These are phyloP conservation scores for Tillus elongatus DNA, from an alignment of 2,888 invertebrate genomes.

Conservation along the genomic window DNA sequence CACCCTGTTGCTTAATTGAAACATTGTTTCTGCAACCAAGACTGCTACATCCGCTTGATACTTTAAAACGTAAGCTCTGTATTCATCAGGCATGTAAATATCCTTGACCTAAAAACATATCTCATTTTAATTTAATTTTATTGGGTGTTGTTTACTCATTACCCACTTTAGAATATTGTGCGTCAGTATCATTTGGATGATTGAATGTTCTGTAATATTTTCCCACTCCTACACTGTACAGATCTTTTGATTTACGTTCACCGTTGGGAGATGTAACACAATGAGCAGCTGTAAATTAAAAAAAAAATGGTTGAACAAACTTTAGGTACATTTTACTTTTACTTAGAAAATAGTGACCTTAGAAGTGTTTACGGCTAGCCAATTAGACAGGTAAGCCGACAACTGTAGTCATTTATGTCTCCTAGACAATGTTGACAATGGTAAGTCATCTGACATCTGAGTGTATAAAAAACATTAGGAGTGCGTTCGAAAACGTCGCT, in stretches of 20 bases:
- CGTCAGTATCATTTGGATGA: conserved; percentile 26
- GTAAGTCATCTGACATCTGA: no score
- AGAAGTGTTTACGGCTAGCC: no score
- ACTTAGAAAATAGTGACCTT: no score
- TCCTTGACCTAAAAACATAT: conserved; percentile 22
- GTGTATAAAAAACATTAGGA: no score
- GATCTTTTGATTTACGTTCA: conserved; percentile 9
- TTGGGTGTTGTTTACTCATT: not conserved
- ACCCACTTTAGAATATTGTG: conserved; percentile 28
- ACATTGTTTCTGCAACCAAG: conserved; percentile 27
- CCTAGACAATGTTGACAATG: no score
- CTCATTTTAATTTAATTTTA: no score
- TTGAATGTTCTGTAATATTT: conserved; percentile 31
- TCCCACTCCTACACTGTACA: conserved; percentile 29
- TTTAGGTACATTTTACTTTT: no score
- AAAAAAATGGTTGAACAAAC: not conserved
- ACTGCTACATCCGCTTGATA: conserved; percentile 35
- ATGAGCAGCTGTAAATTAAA: conserved; percentile 31
- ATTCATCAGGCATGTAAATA: conserved; percentile 22
- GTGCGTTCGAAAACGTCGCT: no score
- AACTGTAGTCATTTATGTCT: no score
- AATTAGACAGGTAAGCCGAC: no score
- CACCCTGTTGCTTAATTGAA: conserved; percentile 30
- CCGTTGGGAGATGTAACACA: conserved; percentile 27
- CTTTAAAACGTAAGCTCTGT: conserved; percentile 23